Percentiles rank a stretch among this genome's conserved stretches.
These are phyloP conservation scores for Tribolium castaneum DNA, from an alignment of 1,140 invertebrate species.

Conservation along the genomic window DNA sequence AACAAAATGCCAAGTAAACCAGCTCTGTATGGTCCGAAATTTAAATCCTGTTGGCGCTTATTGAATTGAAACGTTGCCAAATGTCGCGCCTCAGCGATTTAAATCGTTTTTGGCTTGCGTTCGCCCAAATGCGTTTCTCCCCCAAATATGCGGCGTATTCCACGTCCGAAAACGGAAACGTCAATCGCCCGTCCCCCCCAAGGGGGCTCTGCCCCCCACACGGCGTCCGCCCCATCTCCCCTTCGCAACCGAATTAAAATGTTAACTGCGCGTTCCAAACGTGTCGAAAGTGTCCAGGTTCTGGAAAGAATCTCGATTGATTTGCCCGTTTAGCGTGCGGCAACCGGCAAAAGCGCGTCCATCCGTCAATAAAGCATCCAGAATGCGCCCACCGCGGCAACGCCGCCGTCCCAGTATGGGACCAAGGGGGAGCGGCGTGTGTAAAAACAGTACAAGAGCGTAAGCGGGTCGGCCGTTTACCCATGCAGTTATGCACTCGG, in stretches of 20 bases:
- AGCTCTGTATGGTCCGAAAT: slow-evolving; percentile 16
- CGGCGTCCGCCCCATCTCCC: background rate
- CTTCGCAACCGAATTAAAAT: background rate
- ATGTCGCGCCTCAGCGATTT: slow-evolving; percentile 10
- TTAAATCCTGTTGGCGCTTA: slow-evolving; percentile 39
- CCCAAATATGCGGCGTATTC: background rate
- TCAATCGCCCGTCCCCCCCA: background rate
- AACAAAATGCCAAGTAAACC: too few relatives aligned
- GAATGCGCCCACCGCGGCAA: slow-evolving; percentile 23
- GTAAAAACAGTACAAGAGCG: slow-evolving; percentile 25
- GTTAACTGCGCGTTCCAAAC: background rate
- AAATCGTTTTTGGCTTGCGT: background rate
- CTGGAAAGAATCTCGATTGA: slow-evolving; percentile 42
- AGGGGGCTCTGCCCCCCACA: too few relatives aligned
- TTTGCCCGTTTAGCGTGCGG: slow-evolving; percentile 37
- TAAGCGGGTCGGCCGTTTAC: slow-evolving; percentile 47
- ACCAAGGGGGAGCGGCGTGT: slow-evolving; percentile 27
- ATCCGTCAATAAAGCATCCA: slow-evolving; percentile 48
- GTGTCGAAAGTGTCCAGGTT: background rate
- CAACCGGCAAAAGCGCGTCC: slow-evolving; percentile 42
- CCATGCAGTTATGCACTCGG: slow-evolving; percentile 44
- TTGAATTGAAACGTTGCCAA: slow-evolving; percentile 36
- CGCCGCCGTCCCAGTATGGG: slow-evolving; percentile 2
- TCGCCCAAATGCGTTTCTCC: background rate
- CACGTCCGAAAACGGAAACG: background rate